Evolutionary conservation across 2,888 invertebrate species (phyloP).

Genomic region (Hartigia nigra): DNA sequence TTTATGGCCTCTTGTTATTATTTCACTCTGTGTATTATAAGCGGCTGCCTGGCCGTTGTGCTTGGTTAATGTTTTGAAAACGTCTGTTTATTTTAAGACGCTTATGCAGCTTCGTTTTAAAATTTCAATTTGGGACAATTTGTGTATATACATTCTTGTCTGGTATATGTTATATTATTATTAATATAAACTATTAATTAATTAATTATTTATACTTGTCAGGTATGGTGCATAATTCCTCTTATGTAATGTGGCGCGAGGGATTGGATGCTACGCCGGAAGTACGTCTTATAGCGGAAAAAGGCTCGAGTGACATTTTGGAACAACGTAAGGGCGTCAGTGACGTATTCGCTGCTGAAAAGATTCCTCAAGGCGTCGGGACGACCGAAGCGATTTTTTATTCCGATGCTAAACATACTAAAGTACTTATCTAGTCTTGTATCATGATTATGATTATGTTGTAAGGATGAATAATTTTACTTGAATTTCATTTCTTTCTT

Average conservation of each 20-base stretch:
- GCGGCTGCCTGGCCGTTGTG: not conserved
- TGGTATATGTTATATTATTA: not conserved
- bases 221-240: conserved; percentile 24
- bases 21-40: not conserved
- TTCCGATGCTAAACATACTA: conserved; percentile 64
- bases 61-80: not conserved
- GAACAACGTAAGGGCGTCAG: conserved; percentile 63
- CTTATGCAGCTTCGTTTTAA: not conserved
- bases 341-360: conserved; percentile 65
- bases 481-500: not conserved
- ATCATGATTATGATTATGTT: not conserved
- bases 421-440: conserved; percentile 58
- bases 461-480: not conserved
- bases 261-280: conserved; percentile 15
- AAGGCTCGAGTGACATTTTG: conserved; percentile 64
- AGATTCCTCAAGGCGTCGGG: conserved; percentile 65
- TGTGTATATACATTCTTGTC: not conserved
- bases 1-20: not conserved
- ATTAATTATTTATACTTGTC: not conserved
- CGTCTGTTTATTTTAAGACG: not conserved
- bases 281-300: conserved; percentile 64
- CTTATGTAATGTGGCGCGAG: conserved; percentile 22
- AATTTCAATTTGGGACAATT: not conserved
- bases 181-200: no score
- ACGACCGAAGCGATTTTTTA: conserved; percentile 62